These are phyloP conservation scores for Heliopora coerulea DNA, from an alignment of 92 coral and sea anemone genomes.

Conservation along the genomic window DNA sequence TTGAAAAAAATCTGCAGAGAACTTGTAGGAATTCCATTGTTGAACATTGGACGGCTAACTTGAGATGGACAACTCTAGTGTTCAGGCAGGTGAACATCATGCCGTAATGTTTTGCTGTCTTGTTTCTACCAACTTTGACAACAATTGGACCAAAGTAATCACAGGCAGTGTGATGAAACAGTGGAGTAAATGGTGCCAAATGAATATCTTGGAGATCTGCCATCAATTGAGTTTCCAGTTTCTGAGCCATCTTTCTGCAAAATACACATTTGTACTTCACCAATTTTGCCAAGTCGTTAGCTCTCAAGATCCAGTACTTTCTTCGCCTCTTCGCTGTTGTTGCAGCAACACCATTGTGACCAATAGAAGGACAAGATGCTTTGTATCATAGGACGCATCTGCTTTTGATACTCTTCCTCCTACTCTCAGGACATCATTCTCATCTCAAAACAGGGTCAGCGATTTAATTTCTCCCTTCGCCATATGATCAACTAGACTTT, in stretches of 20 bases:
- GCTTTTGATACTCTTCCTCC: slow-evolving; percentile 46
- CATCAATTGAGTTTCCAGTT: slow-evolving; percentile 33
- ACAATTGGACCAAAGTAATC: slow-evolving; percentile 38
- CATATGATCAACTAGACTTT: slow-evolving; percentile 13
- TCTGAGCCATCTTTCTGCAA: slow-evolving; percentile 38
- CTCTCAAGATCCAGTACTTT: slow-evolving; percentile 57
- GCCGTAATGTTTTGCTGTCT: slow-evolving; percentile 4
- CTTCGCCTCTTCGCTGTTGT: slow-evolving; percentile 47
- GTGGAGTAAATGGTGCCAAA: slow-evolving; percentile 43
- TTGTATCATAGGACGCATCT: slow-evolving; percentile 28
- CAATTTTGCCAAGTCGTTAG: slow-evolving; percentile 36
- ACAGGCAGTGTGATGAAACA: slow-evolving; percentile 37
- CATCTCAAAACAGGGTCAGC: slow-evolving; percentile 36
- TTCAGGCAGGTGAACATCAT: neutral
- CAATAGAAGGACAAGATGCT: slow-evolving; percentile 25
- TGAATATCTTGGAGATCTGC: slow-evolving; percentile 31
- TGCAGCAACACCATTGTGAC: slow-evolving; percentile 37
- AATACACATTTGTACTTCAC: slow-evolving; percentile 37
- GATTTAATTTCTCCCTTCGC: slow-evolving; percentile 39
- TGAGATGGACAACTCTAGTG: slow-evolving; percentile 46
- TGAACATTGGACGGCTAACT: slow-evolving; percentile 44
- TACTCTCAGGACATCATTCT: slow-evolving; percentile 25
- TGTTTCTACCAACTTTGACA: slow-evolving; percentile 4
- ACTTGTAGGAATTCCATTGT: slow-evolving; percentile 52
- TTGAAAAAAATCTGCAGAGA: slow-evolving; percentile 45